These are phyloP conservation scores for Lates japonicus DNA, from an alignment of 2,797 vertebrate genomes.

Conservation along the genomic window DNA sequence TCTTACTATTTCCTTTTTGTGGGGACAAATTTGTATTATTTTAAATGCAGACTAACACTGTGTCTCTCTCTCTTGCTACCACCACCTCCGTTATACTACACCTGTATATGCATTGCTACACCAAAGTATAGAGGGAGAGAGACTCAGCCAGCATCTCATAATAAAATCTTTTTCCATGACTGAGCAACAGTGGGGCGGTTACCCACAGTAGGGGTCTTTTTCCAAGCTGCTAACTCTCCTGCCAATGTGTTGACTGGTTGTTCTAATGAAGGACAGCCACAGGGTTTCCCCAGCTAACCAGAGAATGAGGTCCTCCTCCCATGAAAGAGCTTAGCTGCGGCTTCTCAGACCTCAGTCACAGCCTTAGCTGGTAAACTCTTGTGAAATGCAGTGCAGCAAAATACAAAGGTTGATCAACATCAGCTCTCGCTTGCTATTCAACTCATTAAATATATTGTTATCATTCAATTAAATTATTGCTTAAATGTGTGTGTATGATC, in stretches of 20 bases:
- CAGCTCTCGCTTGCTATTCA: background rate
- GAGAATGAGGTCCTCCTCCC: conserved; percentile 13
- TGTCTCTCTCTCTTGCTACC: background rate
- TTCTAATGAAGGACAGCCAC: conserved; percentile 52
- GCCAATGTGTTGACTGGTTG: conserved; percentile 43
- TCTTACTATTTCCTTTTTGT: background rate
- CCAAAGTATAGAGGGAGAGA: background rate
- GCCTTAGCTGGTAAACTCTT: conserved; percentile 9
- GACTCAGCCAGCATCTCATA: conserved; percentile 31
- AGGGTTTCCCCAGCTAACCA: conserved; percentile 29
- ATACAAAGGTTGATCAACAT: conserved; percentile 17
- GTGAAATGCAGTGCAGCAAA: conserved; percentile 18
- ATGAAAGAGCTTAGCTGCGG: conserved; percentile 27
- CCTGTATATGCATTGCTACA: conserved; percentile 18
- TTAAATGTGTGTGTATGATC: background rate
- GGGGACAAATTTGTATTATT: background rate
- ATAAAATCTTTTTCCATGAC: conserved; percentile 26
- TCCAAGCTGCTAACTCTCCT: conserved; percentile 30
- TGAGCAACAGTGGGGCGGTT: conserved; percentile 42
- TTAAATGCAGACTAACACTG: background rate
- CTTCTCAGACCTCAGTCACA: conserved; percentile 27
- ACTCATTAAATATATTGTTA: background rate
- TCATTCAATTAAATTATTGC: background rate
- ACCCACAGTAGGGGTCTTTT: conserved; percentile 34
- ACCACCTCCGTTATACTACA: conserved; percentile 9